phyloP scores from a whole-genome alignment of 1,140 invertebrate species.

The Zeugodacus cucurbitae region DNA sequence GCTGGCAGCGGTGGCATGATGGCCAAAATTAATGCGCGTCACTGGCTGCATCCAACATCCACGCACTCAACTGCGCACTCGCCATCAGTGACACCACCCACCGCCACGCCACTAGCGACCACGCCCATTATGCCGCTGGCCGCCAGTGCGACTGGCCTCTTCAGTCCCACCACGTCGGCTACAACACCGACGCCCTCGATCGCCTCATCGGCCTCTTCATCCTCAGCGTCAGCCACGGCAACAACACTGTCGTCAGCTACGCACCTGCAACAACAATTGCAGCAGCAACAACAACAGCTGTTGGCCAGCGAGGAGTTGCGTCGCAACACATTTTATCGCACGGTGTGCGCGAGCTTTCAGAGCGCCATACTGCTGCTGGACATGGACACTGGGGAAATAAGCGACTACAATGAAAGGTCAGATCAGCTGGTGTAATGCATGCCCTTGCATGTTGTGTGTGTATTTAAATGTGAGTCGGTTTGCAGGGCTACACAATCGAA shows the following conservation, averaged over 20 bases:
- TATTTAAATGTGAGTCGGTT: no score
- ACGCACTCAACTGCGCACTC: background rate
- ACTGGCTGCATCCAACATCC: background rate
- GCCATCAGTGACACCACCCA: background rate
- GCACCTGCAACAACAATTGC: background rate
- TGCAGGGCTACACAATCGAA: no score
- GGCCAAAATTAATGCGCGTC: background rate
- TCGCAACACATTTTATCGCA: constrained; percentile 11
- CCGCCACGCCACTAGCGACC: background rate
- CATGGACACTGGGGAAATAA: constrained; percentile 30
- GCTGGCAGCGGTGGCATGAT: background rate
- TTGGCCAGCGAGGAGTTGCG: background rate
- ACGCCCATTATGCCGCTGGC: background rate
- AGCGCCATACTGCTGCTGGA: constrained; percentile 8
- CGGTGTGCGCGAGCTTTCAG: constrained; percentile 4
- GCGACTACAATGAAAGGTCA: constrained; percentile 37
- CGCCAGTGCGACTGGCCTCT: background rate
- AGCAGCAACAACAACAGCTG: constrained; percentile 14
- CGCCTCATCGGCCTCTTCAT: background rate
- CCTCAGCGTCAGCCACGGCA: background rate
- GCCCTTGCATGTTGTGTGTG: background rate
- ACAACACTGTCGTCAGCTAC: background rate
- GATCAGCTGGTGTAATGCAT: background rate
- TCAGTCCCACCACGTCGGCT: background rate
- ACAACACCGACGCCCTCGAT: constrained; percentile 4